Conservation (phyloP, 2,113 vertebrate species). For the Hylia prasina region DNA sequence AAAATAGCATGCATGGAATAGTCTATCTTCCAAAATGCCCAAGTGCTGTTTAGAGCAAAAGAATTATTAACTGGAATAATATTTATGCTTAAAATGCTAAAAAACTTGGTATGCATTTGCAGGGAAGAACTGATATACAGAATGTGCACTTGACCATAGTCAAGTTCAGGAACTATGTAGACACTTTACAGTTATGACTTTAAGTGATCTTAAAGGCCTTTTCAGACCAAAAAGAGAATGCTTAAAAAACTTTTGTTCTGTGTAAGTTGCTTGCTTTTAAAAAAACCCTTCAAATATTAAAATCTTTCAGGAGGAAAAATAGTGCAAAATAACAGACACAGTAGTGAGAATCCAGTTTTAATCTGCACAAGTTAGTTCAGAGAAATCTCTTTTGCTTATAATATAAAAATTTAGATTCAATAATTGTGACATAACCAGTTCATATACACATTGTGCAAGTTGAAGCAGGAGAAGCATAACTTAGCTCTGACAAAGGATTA, state of each 20-base stretch:
- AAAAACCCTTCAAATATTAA: background rate
- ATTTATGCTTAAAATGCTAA: background rate
- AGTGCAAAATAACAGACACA: background rate
- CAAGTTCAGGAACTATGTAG: background rate
- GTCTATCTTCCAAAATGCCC: background rate
- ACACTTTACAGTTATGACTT: background rate
- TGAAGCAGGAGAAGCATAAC: background rate
- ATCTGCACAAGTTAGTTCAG: background rate
- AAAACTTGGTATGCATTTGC: background rate
- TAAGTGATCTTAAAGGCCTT: background rate
- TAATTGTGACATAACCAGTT: background rate
- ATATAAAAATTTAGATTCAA: background rate
- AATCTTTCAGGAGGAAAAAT: background rate
- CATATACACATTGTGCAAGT: background rate
- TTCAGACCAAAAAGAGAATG: background rate
- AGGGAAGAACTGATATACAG: background rate
- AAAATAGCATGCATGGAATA: background rate
- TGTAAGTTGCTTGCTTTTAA: background rate
- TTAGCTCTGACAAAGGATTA: background rate
- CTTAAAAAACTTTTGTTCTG: background rate
- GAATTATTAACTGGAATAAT: background rate
- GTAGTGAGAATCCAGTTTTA: background rate
- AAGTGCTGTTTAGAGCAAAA: background rate
- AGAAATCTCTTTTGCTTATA: background rate
- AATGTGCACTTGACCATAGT: background rate